A percentile compares a stretch with the other conserved stretches of the same genome.
phyloP scores from a whole-genome alignment of 2,113 vertebrate genomes.

The Serilophus lunatus region DNA sequence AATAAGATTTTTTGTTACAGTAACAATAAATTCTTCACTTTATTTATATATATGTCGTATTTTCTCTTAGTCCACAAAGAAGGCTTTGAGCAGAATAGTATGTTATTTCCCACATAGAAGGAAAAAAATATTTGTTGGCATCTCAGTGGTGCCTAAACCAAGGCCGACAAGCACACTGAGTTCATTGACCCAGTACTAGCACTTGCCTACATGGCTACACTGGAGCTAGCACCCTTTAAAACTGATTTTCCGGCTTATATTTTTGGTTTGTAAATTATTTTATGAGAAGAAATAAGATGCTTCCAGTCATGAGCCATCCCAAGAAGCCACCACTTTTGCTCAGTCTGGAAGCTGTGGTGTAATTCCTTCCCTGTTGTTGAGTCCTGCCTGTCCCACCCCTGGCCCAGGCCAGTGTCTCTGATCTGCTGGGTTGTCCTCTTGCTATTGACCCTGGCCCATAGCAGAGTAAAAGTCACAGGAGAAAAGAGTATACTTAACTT shows the following conservation, averaged over 20 bases:
- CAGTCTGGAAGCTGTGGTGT: neutral
- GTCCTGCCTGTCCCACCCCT: neutral
- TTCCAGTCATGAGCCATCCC: neutral
- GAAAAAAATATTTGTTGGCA: neutral
- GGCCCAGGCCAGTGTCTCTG: neutral
- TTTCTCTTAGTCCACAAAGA: neutral
- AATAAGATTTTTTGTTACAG: neutral
- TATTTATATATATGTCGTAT: neutral
- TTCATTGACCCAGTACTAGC: neutral
- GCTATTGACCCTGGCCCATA: no score
- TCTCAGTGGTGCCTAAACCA: neutral
- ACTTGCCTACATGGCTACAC: neutral
- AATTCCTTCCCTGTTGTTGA: neutral
- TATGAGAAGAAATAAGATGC: neutral
- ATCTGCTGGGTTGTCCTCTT: neutral
- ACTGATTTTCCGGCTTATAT: neutral
- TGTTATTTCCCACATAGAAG: neutral
- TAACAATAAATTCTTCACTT: neutral
- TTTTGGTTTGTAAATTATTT: neutral
- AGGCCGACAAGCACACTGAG: neutral
- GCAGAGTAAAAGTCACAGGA: neutral
- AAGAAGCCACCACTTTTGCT: neutral
- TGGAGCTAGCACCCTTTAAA: neutral
- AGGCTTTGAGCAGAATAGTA: neutral
- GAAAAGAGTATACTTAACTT: neutral